Evolutionary conservation across 1,140 invertebrate species (phyloP).

Genomic region (Oryctes rhinoceros): DNA sequence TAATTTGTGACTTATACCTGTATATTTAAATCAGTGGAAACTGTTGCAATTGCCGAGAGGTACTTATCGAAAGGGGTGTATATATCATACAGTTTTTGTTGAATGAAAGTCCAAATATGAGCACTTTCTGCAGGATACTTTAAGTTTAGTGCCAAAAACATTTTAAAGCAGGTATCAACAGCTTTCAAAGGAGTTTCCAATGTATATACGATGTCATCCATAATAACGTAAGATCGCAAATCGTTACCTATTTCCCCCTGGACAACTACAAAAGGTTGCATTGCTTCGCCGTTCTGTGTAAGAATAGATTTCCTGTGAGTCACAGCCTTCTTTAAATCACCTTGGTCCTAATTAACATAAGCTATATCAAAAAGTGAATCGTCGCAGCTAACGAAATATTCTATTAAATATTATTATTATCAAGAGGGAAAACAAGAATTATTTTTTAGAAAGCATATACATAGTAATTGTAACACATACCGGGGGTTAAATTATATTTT

Average conservation of each 20-base stretch:
- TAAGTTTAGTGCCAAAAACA: background rate
- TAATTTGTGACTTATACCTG: too few species aligned
- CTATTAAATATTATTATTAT: background rate
- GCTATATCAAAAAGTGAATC: too few species aligned
- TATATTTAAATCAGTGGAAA: background rate
- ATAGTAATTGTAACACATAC: background rate
- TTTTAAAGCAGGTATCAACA: constrained; percentile 22
- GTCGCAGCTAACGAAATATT: background rate
- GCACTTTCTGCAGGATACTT: constrained; percentile 7
- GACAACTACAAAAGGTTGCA: background rate
- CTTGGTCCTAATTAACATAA: background rate
- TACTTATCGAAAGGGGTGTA: background rate
- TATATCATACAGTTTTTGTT: background rate
- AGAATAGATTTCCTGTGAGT: too few species aligned
- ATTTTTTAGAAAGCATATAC: background rate
- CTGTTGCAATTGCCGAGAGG: background rate
- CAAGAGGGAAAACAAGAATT: background rate
- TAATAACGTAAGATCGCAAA: background rate
- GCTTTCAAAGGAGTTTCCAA: constrained; percentile 14
- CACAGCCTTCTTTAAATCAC: background rate
- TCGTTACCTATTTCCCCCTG: background rate
- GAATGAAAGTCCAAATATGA: constrained; percentile 4
- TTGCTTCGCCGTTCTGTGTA: background rate
- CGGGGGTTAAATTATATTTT: too few species aligned
- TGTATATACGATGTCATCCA: constrained; percentile 4